phyloP scores from a whole-genome alignment of 2,888 invertebrate species.

The Dilophus febrilis region DNA sequence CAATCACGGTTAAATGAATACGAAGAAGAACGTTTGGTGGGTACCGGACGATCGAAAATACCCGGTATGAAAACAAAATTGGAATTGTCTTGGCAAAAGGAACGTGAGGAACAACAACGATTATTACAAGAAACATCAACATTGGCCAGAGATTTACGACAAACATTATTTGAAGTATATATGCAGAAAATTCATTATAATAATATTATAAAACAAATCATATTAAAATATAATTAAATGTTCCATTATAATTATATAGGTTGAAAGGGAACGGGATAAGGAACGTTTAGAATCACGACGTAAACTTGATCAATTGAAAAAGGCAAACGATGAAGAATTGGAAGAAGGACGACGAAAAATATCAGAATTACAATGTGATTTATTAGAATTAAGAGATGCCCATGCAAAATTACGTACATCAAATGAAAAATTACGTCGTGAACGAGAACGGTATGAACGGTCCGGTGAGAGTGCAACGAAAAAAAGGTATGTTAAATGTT shows the following conservation, averaged over 20 bases:
- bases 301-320: conserved; percentile 68
- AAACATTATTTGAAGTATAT: conserved; percentile 62
- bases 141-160: conserved; percentile 68
- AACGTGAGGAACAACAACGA: conserved; percentile 81
- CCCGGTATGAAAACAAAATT: conserved; percentile 72
- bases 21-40: conserved; percentile 72
- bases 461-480: conserved; percentile 47
- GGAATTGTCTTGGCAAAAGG: conserved; percentile 88
- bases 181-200: not conserved
- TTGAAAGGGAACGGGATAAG: conserved; percentile 78
- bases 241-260: conserved; percentile 28
- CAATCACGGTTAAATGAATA: conserved; percentile 56
- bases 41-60: conserved; percentile 68
- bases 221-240: too few relatives aligned
- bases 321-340: conserved; percentile 72
- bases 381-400: conserved; percentile 74
- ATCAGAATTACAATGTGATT: conserved; percentile 67
- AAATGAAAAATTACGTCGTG: conserved; percentile 74
- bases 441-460: conserved; percentile 69
- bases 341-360: conserved; percentile 77
- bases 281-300: conserved; percentile 75
- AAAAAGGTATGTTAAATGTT: conserved; percentile 18
- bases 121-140: conserved; percentile 80
- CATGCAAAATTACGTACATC: conserved; percentile 82
- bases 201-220: not conserved